These are phyloP conservation scores for Andrena minutula DNA, from an alignment of 2,888 invertebrate genomes.

Conservation along the genomic window DNA sequence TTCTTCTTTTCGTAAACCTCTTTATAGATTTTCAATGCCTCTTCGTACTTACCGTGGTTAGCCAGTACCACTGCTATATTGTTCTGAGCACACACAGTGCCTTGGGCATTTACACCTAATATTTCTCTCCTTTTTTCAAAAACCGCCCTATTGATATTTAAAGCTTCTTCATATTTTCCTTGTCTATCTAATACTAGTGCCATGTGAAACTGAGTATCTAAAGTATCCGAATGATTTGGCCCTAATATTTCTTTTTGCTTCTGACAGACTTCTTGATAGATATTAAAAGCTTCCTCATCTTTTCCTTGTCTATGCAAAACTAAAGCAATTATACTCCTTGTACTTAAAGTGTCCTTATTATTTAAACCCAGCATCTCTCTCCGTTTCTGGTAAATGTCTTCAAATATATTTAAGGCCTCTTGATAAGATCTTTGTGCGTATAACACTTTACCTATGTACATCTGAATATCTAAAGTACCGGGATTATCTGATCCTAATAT, in stretches of 20 bases:
- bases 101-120: background rate
- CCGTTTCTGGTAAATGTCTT: conserved; percentile 5
- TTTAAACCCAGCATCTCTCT: background rate
- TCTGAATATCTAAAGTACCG: conserved; percentile 6
- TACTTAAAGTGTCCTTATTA: background rate
- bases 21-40: conserved; percentile 8
- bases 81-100: background rate
- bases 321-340: background rate
- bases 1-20: background rate
- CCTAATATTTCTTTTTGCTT: conserved; percentile 6
- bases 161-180: conserved; percentile 2
- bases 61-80: conserved; percentile 9
- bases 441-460: background rate
- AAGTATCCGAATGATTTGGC: background rate
- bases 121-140: background rate
- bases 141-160: background rate
- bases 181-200: background rate
- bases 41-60: background rate
- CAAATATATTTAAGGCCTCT: background rate
- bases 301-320: background rate
- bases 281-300: conserved; percentile 6
- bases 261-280: background rate
- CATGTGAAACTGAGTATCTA: conserved; percentile 7
- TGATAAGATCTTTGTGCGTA: background rate
- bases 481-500: conserved; percentile 6